Base-by-base conservation (phyloP, 1,140 invertebrate species). In the Drosophila nikananu region DNA sequence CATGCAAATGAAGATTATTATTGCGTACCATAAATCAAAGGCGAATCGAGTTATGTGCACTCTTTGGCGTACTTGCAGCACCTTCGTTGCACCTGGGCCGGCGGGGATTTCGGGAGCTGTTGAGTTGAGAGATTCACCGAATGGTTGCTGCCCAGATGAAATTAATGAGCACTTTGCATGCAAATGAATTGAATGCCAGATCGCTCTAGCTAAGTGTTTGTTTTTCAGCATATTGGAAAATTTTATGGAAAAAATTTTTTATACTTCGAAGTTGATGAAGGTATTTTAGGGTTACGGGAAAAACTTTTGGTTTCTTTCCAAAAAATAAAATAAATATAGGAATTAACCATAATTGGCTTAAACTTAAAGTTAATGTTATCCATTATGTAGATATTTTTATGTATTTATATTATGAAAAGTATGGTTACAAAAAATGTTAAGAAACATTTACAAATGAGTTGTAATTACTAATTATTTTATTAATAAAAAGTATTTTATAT, bases 1-100 rank as follows among this genome's bases (percentile, higher is more conserved):
- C 81, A 81, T 89, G 84, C 74, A 87, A 89, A 90, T 86, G 61
- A 61, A 78, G 86, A 89, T 87, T 87, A 84, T 89, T 89, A 90
- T 89, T 89, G 86, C 86, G 79, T 77, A 73, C 81, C 78, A 84
- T 90, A 89, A 89, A 89, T 89, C 86, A 90, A 76, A 89, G 52
- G 63, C 59, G 64, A 81, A 90, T 89, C 78, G 79, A 90, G 86
- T 80, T 90, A 84, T 84, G 78, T 71, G 79, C 86, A 70, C 84
- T 71, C 84, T 71, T 80, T 80, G 65, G 54, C 48, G 80, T 67
- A 72, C 44, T 72, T 83, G 83, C 77, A 80, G 57, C 77, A 65
- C 70, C 59, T 70, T 86, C 57, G 62, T 72, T 81, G 76, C 75
- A 67, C 76, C 54, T 74, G 32, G 25, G n/a, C 44, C 13, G 25